Base-by-base conservation (phyloP, 2,797 vertebrate genomes). In the Gambelia wislizenii region DNA sequence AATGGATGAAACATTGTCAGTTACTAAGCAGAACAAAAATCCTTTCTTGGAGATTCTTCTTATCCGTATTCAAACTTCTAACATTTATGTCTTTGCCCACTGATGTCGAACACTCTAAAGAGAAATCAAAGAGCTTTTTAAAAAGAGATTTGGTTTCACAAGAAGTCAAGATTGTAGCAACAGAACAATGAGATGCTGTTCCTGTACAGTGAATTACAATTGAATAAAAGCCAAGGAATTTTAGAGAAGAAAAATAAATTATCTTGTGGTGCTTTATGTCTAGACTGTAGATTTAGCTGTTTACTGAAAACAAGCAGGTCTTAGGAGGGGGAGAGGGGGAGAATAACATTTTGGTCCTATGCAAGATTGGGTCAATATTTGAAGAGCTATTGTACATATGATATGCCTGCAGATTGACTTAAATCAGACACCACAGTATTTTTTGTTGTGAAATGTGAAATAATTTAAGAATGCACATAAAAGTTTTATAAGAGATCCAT, bases 251-350 rank as follows among this genome's bases (percentile, higher is more conserved):
- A 88, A 93, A 94, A 76, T 91, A 87, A 42, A 89, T 93, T 91
- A 92, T 22, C 81, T 93, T 49, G 7, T 85, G 89, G 78, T 0
- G 0, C 0, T 1, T 87, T 94, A 87, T 78, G 90, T 89, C 89
- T 93, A 90, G 84, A 84, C 90, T 92, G 84, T 75, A 75, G 74
- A 72, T 86, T 87, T 90, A 49, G 0, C 90, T 93, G 76, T 92
- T 92, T 92, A 88, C 88, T 87, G 89, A 91, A 92, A 92, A 89
- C 87, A 94, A 95, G 80, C 2, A 6, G n/a, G 12, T 74, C 90
- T 89, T 89, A 88, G 90, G 87, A 89, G 92, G 87, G 85, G 16
- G 20, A 6, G 36, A 7, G 91, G 91, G 89, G 86, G 25, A 39
- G 12, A 64, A 18, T 79, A 91, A 72, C 2, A 0, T 91, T 94